Conservation (phyloP, 30 jellyfish, hydroid and myxozoan species). For the Clytia hemisphaerica region DNA sequence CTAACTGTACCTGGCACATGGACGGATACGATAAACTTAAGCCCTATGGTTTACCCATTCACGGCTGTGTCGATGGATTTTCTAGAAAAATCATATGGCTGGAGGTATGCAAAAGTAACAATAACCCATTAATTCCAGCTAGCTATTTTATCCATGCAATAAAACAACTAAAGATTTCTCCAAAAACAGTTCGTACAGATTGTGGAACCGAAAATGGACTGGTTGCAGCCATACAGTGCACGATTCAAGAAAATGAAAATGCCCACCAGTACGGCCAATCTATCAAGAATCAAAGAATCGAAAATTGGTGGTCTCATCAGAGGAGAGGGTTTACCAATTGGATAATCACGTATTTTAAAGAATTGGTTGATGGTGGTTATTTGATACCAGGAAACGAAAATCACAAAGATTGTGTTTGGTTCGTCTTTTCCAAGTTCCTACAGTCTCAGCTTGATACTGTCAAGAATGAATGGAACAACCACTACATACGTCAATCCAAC, state of each 20-base stretch:
- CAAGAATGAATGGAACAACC: slow-evolving; percentile 12
- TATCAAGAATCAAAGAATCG: background rate
- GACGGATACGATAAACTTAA: too few species aligned
- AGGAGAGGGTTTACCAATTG: too few species aligned
- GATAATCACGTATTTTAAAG: too few species aligned
- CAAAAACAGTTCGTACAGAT: background rate
- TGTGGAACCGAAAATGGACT: slow-evolving; percentile 33
- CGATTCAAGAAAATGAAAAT: background rate
- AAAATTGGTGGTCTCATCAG: too few species aligned
- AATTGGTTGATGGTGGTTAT: too few species aligned
- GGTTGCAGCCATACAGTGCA: too few species aligned
- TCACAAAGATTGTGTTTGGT: slow-evolving; percentile 17
- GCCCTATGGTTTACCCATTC: too few species aligned
- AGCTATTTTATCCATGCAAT: slow-evolving; percentile 4
- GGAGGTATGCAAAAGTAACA: slow-evolving; percentile 1
- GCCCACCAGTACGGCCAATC: too few species aligned
- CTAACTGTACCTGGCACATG: slow-evolving; percentile 39
- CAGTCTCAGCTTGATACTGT: slow-evolving; percentile 5
- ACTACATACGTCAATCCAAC: slow-evolving; percentile 1
- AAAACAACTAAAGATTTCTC: slow-evolving; percentile 4
- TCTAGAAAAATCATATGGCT: slow-evolving; percentile 17
- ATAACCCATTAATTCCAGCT: background rate
- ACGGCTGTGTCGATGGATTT: too few species aligned
- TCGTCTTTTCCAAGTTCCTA: background rate
- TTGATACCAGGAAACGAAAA: too few species aligned